Evolutionary conservation across 2,888 invertebrate genomes (phyloP).

Genomic region (Lithophane socia): DNA sequence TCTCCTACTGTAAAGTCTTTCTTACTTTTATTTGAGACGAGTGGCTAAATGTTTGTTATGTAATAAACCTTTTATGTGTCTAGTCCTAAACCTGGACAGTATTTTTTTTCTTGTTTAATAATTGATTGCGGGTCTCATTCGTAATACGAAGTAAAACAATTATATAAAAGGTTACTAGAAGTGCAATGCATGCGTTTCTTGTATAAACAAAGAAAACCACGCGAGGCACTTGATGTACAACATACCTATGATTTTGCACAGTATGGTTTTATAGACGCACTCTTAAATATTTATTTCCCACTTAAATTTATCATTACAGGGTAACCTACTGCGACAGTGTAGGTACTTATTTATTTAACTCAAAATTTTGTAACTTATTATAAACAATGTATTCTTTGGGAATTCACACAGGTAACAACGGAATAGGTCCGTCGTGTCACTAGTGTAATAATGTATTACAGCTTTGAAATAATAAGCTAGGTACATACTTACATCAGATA

Average conservation of each 20-base stretch:
- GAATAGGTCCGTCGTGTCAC: not conserved
- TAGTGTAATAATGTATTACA: conserved; percentile 1
- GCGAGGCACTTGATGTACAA: no score
- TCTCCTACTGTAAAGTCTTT: not conserved
- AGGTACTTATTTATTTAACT: not conserved
- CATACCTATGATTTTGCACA: not conserved
- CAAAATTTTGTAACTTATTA: not conserved
- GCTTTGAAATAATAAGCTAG: not conserved
- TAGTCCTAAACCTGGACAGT: not conserved
- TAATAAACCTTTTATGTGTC: conserved; percentile 14
- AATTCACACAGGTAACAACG: not conserved
- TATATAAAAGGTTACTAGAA: not conserved
- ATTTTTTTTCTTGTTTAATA: not conserved
- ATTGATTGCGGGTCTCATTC: conserved; percentile 7
- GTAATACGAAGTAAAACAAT: not conserved
- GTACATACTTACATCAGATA: conserved; percentile 83
- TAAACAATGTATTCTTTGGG: not conserved
- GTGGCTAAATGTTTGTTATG: conserved; percentile 5
- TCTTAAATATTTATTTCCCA: no score
- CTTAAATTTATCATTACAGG: not conserved
- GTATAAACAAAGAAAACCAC: not conserved
- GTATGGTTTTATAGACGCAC: not conserved
- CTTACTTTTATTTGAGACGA: conserved; percentile 7
- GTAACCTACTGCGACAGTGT: not conserved
- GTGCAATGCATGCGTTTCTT: not conserved